Evolutionary conservation across 2,113 vertebrate species (phyloP), one percentile per base, ranked within the genome.

Genomic region (Scomber japonicus): DNA sequence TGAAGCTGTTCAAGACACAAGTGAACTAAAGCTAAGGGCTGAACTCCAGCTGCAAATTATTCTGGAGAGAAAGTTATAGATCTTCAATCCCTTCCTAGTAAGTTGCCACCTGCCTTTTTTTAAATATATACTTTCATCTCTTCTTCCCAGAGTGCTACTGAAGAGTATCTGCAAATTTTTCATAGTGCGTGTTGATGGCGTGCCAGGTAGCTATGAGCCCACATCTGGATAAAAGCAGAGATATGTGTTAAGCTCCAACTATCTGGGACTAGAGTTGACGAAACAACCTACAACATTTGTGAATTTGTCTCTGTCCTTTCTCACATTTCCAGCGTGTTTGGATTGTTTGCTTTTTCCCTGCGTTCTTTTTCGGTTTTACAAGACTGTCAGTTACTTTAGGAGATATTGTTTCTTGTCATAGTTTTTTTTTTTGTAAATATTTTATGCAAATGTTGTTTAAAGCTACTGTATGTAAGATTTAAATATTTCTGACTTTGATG

Each of bases 1-100:
- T 21, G 24, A 79, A 72, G 70, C 40, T 59, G 16, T 72, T 75
- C 0, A 61, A 69, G 44, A 57, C 8, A 49, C 55, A 57, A 64
- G 5, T 65, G 53, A 14, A 72, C 7, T 80, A 15, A 68, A 80
- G 76, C 49, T 61, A 88, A 90, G 85, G 89, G 87, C 91, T 91
- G 63, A 81, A 81, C 70, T 82, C 68, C 55, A 87, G 73, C 83
- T 89, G 69, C 51, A 70, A 64, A 79, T 64, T 10, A 16, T 57
- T 60, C 75, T 69, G 31, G 69, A 85, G 72, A 67, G 63, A 62
- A 49, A 19, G 1, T 15, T 55, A 49, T 16, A 35, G 53, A 78
- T 16, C 46, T 68, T 81, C 57, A 35, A 75, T 59, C 57, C 67
- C 30, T 54, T 66, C 13, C 31, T 67, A 8, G 59, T 74, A 57